A percentile compares a stretch with the other conserved stretches of the same genome.
Evolutionary conservation across 2,113 vertebrate species (phyloP).

Genomic region (Peromyscus maniculatus): DNA sequence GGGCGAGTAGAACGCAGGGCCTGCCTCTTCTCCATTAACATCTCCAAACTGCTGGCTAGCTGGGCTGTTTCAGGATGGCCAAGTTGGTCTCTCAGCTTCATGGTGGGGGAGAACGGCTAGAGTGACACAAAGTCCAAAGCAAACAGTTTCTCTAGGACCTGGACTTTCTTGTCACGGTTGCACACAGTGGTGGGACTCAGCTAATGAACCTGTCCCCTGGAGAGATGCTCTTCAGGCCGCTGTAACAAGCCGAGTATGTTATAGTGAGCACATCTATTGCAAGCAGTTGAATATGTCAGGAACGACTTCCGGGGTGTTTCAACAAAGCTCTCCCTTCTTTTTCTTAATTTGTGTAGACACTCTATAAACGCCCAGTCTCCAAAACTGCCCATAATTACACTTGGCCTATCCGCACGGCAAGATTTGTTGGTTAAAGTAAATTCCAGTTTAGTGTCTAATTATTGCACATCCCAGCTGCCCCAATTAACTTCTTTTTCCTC

Average conservation of each 20-base stretch:
- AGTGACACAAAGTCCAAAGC: not conserved
- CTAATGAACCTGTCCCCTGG: conserved; percentile 22
- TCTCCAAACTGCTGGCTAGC: not conserved
- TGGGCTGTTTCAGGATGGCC: not conserved
- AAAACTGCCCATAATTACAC: conserved; percentile 1
- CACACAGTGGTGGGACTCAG: not conserved
- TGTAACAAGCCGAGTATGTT: conserved; percentile 7
- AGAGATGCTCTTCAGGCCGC: not conserved
- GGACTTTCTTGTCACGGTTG: conserved; percentile 19
- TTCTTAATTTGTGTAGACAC: not conserved
- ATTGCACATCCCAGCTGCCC: not conserved
- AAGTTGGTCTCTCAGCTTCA: not conserved
- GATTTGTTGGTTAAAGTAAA: conserved; percentile 21
- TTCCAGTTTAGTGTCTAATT: not conserved
- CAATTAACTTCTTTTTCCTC: no score
- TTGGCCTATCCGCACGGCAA: not conserved
- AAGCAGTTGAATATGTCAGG: not conserved
- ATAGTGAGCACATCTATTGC: not conserved
- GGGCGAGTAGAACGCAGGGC: not conserved
- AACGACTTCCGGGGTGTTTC: not conserved
- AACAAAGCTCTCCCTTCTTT: no score
- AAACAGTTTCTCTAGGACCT: conserved; percentile 32
- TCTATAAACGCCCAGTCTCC: not conserved
- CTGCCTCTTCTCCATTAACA: not conserved
- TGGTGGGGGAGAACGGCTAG: not conserved